Base-by-base conservation (phyloP, 2,888 invertebrate genomes). In the Cepaea hortensis region DNA sequence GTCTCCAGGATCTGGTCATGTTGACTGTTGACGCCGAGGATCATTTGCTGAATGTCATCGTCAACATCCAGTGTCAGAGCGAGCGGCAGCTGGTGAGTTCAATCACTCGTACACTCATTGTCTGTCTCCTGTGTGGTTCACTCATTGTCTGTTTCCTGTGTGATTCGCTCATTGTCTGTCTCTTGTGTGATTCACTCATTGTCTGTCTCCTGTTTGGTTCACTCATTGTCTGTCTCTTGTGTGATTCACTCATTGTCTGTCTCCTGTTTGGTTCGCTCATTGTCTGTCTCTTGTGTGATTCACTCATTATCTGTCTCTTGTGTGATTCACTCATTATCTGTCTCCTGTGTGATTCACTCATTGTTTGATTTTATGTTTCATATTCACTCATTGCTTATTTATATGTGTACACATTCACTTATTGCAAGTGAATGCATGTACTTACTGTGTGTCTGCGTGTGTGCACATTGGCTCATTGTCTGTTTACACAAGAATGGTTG, bases 1-100 rank as follows among this genome's bases (percentile, higher is more conserved):
- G 18, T 70, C n/a, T 50, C 3, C 89, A 93, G 93, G 89, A 95
- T 81, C 93, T 98, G 23, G 97, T 97, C 93, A 96, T 91, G 87
- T 95, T 95, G 95, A 93, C 94, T 23, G 91, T 94, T 5, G 92
- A 93, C 81, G 35, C 50, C 15, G 91, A 91, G 13, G 89, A 92
- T 72, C 91, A 91, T 23, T 87, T 91, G 35, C 87, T 94, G 48
- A 91, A 92, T 81, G 90, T 94, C 55, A 89, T 90, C 20, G 91
- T 88, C 35, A 87, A 88, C 70, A 77, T 87, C 75, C 55, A 61
- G 46, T 81, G 85, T 46, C 76, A 81, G 82, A 88, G 72, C 18
- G 72, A 81, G 3, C 76, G 87, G 48, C 87, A 88, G 13, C 73
- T 87, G 87, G 88, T 88, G 75, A 85, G 85, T 73, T 18, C 46